phyloP scores from a whole-genome alignment of 1,140 invertebrate genomes.

The Caerostris darwini region DNA sequence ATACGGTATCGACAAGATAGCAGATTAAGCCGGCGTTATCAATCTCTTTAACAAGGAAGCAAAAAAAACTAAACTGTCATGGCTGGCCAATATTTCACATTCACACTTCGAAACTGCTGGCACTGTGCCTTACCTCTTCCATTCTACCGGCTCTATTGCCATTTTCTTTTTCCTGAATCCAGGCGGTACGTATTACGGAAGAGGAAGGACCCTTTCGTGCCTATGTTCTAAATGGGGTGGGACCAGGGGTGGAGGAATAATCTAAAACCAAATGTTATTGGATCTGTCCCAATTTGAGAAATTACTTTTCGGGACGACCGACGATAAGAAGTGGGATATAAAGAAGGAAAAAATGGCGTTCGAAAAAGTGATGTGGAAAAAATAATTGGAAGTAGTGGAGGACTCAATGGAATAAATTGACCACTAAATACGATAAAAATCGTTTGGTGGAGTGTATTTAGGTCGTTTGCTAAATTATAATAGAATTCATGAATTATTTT shows the following conservation, averaged over 20 bases:
- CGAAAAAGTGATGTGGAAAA: neutral
- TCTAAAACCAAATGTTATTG: slow-evolving; percentile 36
- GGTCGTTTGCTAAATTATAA: neutral
- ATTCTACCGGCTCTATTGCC: no score
- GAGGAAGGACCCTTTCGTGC: neutral
- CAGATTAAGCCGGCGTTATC: neutral
- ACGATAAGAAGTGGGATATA: neutral
- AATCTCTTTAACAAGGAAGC: slow-evolving; percentile 22
- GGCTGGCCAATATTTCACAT: slow-evolving; percentile 20
- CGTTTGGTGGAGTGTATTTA: neutral
- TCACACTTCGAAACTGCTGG: slow-evolving; percentile 10
- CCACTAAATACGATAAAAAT: slow-evolving; percentile 12
- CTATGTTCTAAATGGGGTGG: neutral
- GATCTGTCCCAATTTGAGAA: slow-evolving; percentile 36
- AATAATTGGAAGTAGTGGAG: neutral
- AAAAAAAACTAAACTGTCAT: slow-evolving; percentile 22
- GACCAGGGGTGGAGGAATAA: neutral
- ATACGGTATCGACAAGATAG: neutral
- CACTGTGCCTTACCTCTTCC: neutral
- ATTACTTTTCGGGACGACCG: slow-evolving; percentile 20
- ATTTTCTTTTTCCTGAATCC: neutral
- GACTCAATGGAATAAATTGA: neutral
- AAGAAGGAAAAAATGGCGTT: neutral
- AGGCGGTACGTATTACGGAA: neutral
- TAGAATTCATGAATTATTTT: slow-evolving; percentile 1